Percentiles rank a stretch among this genome's conserved stretches.
phyloP scores from a whole-genome alignment of 2,888 invertebrate species.

The Amiota communis region DNA sequence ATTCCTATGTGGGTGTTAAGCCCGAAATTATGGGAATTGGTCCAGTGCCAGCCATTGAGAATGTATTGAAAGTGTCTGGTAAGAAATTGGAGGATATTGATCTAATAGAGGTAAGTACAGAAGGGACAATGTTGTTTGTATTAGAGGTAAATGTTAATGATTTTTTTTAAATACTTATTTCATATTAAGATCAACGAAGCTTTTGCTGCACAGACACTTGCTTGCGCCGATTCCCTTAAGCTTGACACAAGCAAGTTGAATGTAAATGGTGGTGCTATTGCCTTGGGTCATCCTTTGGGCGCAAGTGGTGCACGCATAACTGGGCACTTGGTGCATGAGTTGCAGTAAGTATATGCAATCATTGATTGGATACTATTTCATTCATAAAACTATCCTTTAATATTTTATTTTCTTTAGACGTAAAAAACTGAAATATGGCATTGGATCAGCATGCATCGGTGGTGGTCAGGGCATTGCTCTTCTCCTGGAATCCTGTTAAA shows the following conservation, averaged over 20 bases:
- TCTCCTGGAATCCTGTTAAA: conserved; percentile 81
- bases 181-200: conserved; percentile 93
- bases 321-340: conserved; percentile 91
- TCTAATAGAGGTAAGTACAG: conserved; percentile 84
- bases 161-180: neutral
- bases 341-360: conserved; percentile 78
- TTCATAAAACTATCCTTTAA: conserved; percentile 13
- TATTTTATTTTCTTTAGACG: conserved; percentile 76
- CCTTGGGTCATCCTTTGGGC: conserved; percentile 96
- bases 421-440: conserved; percentile 86
- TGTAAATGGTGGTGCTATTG: conserved; percentile 96
- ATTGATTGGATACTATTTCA: neutral
- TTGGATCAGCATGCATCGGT: conserved; percentile 98
- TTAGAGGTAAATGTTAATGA: conserved; percentile 76
- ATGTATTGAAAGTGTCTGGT: conserved; percentile 85
- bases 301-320: conserved; percentile 95
- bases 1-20: conserved; percentile 94
- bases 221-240: conserved; percentile 91
- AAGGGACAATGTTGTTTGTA: conserved; percentile 42
- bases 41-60: conserved; percentile 93
- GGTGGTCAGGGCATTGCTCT: conserved; percentile 98
- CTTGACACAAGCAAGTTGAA: conserved; percentile 91
- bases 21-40: conserved; percentile 99
- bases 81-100: conserved; percentile 90
- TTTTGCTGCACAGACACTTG: conserved; percentile 94